phyloP scores from a whole-genome alignment of 2,113 vertebrate species.

The Eublepharis macularius region DNA sequence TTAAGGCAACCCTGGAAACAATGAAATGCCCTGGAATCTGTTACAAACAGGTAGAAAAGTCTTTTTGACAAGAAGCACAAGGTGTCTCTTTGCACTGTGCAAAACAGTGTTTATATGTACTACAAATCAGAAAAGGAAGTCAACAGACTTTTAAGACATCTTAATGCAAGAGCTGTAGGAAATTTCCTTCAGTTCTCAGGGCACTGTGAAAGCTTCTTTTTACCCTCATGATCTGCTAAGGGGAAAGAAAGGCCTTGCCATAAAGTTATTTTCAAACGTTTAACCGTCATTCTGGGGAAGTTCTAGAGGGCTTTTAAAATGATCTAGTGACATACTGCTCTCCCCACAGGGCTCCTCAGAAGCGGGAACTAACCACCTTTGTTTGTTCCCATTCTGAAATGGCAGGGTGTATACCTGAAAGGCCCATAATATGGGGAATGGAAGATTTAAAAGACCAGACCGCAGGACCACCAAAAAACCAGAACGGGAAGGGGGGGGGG shows the following conservation, averaged over 20 bases:
- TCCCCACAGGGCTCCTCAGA: background rate
- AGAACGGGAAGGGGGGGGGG: background rate
- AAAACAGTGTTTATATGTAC: background rate
- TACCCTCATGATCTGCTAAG: background rate
- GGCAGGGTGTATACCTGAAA: background rate
- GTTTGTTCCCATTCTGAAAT: background rate
- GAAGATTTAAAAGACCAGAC: background rate
- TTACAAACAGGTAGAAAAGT: background rate
- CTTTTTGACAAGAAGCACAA: background rate
- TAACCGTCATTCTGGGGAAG: background rate
- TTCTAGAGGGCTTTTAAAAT: background rate
- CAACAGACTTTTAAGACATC: background rate
- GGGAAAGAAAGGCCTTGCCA: background rate
- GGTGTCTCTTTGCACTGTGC: background rate
- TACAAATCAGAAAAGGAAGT: background rate
- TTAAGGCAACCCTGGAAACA: background rate
- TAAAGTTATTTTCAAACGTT: background rate
- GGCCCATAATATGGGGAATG: background rate
- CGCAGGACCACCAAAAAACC: no score
- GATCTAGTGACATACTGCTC: background rate
- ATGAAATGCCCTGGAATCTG: conserved; percentile 44
- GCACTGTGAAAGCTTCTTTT: background rate
- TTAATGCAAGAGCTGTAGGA: background rate
- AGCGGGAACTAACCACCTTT: background rate
- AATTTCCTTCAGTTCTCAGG: background rate